Conservation (phyloP, 2,797 vertebrate species). For the Stomatorhinus walkeri region DNA sequence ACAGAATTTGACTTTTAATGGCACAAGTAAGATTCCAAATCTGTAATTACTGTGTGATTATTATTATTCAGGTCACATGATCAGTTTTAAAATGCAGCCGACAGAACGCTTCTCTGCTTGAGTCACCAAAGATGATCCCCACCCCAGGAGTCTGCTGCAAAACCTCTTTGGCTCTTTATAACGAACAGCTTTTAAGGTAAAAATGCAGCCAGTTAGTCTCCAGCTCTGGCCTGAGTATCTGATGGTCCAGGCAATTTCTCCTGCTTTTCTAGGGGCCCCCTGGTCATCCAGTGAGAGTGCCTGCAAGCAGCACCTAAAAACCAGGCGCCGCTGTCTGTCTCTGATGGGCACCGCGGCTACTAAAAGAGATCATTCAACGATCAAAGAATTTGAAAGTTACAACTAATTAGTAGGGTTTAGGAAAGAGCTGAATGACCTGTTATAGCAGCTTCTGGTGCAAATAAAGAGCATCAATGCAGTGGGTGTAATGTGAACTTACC, state of each 20-base stretch:
- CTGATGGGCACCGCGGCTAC: background rate
- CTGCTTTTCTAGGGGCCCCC: conserved; percentile 32
- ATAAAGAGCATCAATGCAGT: background rate
- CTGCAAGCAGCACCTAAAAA: conserved; percentile 43
- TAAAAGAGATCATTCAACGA: background rate
- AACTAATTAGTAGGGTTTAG: background rate
- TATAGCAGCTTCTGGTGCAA: background rate
- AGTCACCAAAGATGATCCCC: background rate
- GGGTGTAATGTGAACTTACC: background rate
- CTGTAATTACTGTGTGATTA: background rate
- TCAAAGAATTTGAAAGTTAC: background rate
- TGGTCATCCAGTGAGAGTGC: conserved; percentile 34
- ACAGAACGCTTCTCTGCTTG: background rate
- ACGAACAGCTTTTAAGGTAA: background rate
- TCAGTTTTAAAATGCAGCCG: background rate
- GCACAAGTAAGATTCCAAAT: background rate
- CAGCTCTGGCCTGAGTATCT: background rate
- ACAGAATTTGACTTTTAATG: background rate
- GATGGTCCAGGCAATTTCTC: background rate
- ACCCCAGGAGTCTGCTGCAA: background rate
- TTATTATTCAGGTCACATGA: background rate
- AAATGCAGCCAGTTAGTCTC: background rate
- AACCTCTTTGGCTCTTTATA: background rate
- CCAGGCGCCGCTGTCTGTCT: conserved; percentile 36
- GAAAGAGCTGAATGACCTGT: background rate